Base-by-base conservation (phyloP, 2,888 invertebrate species). In the Zaprionus bogoriensis region DNA sequence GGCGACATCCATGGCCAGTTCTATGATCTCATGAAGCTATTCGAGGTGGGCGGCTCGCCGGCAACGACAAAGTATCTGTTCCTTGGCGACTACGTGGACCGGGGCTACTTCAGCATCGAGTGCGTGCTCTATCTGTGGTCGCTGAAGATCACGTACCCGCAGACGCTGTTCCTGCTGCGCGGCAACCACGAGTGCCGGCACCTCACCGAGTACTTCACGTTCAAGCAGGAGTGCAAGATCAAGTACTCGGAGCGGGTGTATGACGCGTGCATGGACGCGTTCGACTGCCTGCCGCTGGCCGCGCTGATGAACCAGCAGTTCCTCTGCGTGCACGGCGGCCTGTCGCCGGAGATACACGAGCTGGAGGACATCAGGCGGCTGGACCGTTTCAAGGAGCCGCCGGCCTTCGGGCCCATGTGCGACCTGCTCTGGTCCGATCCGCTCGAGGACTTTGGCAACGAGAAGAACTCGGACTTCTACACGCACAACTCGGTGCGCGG, bases 301-400 rank as follows among this genome's bases (percentile, higher is more conserved):
- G 99, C 99, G 89, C 95, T 99, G 87, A 99, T 99, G 98, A 99
- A 99, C 93, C 98, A 99, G 94, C 99, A 99, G 94, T 99, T 99
- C 93, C 95, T 99, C 90, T 99, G 99, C 94, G 99, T 99, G 90
- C 99, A 99, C 92, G 99, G 99, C 85, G 99, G 99, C 66, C 95
- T 99, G 55, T 99, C 98, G 84, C 99, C 99, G 60, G 99, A 99
- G 94, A 97, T 99, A 90, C 99, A 98, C 93, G 98, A 95, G 92
- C 94, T 99, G 93, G 99, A 99, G 92, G 99, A 99, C 93, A 99
- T 99, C 92, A 93, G 93, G 55, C 93, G 98, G 96, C 93, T 99
- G 95, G 99, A 99, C 93, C 96, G 99, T 93, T 96, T 99, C 94
- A 99, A 99, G 93, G 99, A 99, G 93, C 99, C 99, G 67, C 99